Conservation (phyloP, 2,888 invertebrate genomes). For the Leptura quadrifasciata region DNA sequence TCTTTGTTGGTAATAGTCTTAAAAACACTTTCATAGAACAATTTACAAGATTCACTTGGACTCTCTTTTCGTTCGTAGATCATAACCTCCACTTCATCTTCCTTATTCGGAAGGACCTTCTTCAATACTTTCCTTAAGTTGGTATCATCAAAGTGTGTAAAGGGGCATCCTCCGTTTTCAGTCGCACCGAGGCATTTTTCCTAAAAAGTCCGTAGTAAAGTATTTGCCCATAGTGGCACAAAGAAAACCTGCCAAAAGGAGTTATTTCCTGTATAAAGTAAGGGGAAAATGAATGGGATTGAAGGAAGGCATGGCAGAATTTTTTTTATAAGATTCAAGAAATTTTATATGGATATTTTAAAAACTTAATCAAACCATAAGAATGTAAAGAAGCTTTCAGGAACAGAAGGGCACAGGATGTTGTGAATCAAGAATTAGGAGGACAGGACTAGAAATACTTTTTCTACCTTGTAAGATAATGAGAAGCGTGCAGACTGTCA, state of each 20-base stretch:
- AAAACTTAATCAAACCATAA: too few relatives aligned
- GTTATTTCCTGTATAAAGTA: too few relatives aligned
- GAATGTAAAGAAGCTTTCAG: too few relatives aligned
- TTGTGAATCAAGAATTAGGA: too few relatives aligned
- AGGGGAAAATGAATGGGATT: too few relatives aligned
- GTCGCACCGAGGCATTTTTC: constrained; percentile 64
- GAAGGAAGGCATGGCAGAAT: constrained; percentile 67
- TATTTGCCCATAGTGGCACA: too few relatives aligned
- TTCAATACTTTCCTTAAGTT: constrained; percentile 72
- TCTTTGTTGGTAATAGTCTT: constrained; percentile 26
- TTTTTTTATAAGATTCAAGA: constrained; percentile 48
- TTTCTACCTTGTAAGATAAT: too few relatives aligned
- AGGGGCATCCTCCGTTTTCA: constrained; percentile 80
- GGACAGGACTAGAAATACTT: too few relatives aligned
- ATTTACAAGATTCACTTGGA: constrained; percentile 56
- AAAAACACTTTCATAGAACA: constrained; percentile 50
- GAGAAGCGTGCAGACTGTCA: too few relatives aligned
- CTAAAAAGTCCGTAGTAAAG: too few relatives aligned
- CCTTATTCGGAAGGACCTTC: constrained; percentile 44
- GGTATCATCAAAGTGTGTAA: constrained; percentile 76
- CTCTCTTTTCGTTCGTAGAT: constrained; percentile 56
- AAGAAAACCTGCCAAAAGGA: too few relatives aligned
- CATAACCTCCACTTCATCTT: constrained; percentile 55
- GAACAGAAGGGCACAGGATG: too few relatives aligned
- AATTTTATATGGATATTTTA: neutral